Evolutionary conservation across 2,113 vertebrate genomes (phyloP).

Genomic region (Ciconia maguari): DNA sequence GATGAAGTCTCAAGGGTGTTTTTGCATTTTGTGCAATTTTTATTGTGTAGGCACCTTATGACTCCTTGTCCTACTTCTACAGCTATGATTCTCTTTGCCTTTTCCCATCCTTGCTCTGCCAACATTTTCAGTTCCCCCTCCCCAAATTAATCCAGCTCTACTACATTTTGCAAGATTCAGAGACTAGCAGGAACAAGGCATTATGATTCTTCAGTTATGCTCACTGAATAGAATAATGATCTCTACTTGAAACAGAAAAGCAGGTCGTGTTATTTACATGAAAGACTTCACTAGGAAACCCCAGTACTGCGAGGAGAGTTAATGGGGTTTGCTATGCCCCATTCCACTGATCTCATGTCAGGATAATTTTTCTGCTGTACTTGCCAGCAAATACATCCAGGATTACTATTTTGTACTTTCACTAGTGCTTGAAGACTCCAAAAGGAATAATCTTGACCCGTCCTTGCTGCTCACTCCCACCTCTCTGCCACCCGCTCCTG

Average conservation of each 20-base stretch:
- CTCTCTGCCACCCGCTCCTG: too few relatives aligned
- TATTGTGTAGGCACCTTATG: background rate
- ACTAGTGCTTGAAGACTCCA: background rate
- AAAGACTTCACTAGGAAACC: background rate
- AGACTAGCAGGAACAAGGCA: background rate
- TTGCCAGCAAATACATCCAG: accelerated
- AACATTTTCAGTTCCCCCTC: too few relatives aligned
- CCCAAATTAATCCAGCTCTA: background rate
- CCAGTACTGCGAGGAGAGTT: background rate
- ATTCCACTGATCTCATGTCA: background rate
- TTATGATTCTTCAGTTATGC: too few relatives aligned
- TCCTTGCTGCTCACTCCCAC: background rate
- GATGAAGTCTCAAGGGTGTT: background rate
- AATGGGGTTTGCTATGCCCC: accelerated
- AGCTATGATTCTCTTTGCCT: background rate
- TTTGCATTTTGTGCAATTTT: background rate
- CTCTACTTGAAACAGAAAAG: background rate
- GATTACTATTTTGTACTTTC: background rate
- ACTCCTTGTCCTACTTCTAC: background rate
- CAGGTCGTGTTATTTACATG: accelerated
- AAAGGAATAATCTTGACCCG: accelerated
- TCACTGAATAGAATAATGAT: background rate
- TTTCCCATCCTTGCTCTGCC: background rate
- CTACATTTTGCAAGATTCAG: background rate
- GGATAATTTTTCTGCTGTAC: background rate